Percentiles rank a stretch among this genome's conserved stretches.
phyloP scores from a whole-genome alignment of 2,797 vertebrate genomes.

The Falco biarmicus region DNA sequence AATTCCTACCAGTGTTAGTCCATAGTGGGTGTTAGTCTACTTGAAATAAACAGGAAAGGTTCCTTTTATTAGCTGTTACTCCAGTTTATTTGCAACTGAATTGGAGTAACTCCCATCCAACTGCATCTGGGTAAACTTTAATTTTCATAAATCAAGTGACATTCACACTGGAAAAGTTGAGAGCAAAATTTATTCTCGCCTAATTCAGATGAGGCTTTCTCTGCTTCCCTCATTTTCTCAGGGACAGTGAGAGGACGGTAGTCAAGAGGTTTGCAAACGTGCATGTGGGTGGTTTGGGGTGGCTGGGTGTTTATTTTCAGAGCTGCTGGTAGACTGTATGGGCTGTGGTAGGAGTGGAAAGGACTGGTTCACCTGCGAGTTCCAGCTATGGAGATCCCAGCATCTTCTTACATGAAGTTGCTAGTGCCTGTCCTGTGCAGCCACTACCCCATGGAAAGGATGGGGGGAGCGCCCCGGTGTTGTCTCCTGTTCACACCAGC shows the following conservation, averaged over 20 bases:
- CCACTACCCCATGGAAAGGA: neutral
- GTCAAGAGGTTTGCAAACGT: neutral
- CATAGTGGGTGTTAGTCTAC: neutral
- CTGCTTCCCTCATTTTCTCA: neutral
- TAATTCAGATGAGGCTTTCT: neutral
- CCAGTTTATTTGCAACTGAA: neutral
- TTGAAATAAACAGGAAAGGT: constrained; percentile 19
- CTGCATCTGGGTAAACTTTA: neutral
- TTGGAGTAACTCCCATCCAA: constrained; percentile 12
- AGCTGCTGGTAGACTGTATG: neutral
- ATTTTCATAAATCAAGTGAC: neutral
- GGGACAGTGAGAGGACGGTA: neutral
- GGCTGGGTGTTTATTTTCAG: neutral
- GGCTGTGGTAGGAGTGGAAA: neutral
- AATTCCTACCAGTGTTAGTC: neutral
- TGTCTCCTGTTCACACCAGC: neutral
- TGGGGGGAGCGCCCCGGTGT: rapidly evolving
- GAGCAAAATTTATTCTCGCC: neutral
- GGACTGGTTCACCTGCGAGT: neutral
- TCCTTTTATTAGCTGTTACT: constrained; percentile 57
- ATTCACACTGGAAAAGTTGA: neutral
- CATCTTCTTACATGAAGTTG: neutral
- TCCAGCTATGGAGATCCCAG: neutral
- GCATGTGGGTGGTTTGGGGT: neutral
- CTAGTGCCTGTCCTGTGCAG: neutral